Evolutionary conservation across 2,888 invertebrate species (phyloP), one percentile per base, ranked within the genome.

Genomic region (Chorisops tibialis): DNA sequence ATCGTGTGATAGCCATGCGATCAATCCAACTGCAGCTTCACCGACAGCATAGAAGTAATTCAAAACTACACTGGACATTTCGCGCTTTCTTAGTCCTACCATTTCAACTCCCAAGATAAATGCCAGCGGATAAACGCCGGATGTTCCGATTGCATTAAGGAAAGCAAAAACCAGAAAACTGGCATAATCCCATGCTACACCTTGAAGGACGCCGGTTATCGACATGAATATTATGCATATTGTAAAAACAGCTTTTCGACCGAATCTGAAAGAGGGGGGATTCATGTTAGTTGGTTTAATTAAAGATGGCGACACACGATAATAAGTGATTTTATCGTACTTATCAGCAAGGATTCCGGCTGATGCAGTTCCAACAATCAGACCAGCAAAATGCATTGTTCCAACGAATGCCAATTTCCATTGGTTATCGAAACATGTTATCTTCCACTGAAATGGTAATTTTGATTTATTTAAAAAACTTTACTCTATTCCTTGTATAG

Each of bases 11-110:
- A 81, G 70, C 81, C 83, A 86, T 12, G 85, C 85, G 0, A 82
- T 73, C 3, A 83, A 71, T 0, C 84, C 86, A 5, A 87, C 79
- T 2, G 82, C 66, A 0, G 85, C 84, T 74, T 86, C 86, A 4
- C 87, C 87, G 48, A 84, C 68, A 0, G 85, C 85, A 72, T 85
- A 86, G 70, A 86, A 84, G 69, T 85, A 83, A 70, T 85, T 84
- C 50, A 85, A 74, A 22, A 84, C 80, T 39, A 85, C 82, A 24
- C 85, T 84, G 38, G 84, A 83, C 72, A 85, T 79, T 72, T 85
- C 85, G 9, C 86, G 79, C 69, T 81, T 83, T 24, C 78, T 79
- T 14, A 82, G 81, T 1, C 86, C 86, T 43, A 86, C 86, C 79
- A 86, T 80, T 78, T 87, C 87, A 41, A 86, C 83, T 41, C 84